phyloP scores from a whole-genome alignment of 2,113 vertebrate species.

The Actenoides lindsayi region DNA sequence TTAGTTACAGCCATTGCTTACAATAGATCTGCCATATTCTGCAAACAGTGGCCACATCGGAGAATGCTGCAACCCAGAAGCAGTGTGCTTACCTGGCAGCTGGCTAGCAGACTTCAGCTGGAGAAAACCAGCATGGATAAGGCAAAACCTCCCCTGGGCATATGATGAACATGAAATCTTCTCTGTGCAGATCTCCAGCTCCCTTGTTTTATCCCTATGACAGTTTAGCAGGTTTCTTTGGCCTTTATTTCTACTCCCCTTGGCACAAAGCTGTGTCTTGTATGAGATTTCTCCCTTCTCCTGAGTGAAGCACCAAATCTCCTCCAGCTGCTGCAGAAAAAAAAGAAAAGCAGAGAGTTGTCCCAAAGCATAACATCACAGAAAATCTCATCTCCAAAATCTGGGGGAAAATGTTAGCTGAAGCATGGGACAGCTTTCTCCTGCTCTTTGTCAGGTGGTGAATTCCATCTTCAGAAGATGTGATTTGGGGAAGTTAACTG shows the following conservation, averaged over 20 bases:
- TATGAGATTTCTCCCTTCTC: neutral
- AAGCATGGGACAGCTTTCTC: neutral
- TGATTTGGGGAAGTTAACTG: neutral
- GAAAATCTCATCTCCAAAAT: neutral
- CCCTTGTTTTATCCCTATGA: neutral
- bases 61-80: neutral
- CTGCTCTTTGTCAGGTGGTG: neutral
- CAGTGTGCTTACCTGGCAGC: neutral
- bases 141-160: neutral
- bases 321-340: neutral
- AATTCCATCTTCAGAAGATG: neutral
- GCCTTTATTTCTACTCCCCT: neutral
- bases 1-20: neutral
- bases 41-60: accelerated
- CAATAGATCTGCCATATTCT: neutral
- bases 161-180: neutral
- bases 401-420: neutral
- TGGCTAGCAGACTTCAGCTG: neutral
- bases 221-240: neutral
- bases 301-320: neutral
- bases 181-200: neutral
- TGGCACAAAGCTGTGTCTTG: neutral
- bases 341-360: no score
- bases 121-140: neutral
- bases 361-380: neutral